Percentiles rank a stretch among this genome's conserved stretches.
phyloP scores from a whole-genome alignment of 2,888 invertebrate species.

The Steinernema scapterisci region DNA sequence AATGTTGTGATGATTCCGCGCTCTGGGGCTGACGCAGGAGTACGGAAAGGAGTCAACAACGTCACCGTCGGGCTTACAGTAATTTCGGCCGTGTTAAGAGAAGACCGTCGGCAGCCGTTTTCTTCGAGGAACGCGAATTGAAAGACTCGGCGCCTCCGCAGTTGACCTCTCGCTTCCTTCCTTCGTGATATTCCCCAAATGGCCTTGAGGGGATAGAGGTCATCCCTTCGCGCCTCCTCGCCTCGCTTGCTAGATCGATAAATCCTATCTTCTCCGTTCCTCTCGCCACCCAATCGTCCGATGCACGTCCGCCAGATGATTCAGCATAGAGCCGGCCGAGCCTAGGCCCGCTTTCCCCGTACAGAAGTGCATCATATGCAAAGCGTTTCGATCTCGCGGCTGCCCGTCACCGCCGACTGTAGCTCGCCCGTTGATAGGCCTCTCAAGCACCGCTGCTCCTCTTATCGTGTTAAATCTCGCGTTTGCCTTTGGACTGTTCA shows the following conservation, averaged over 20 bases:
- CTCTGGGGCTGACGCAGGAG: no score
- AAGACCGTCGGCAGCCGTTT: not conserved
- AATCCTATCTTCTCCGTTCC: not conserved
- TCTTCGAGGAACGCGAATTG: not conserved
- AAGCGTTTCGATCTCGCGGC: not conserved
- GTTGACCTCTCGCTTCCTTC: not conserved
- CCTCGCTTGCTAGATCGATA: constrained; percentile 6
- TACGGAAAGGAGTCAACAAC: no score
- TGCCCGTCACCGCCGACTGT: not conserved
- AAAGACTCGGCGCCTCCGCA: not conserved
- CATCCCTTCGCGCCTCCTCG: not conserved
- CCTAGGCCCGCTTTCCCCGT: not conserved
- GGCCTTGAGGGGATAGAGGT: constrained; percentile 25
- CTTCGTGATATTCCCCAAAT: not conserved
- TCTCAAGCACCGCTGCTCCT: not conserved
- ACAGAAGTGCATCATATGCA: constrained; percentile 11
- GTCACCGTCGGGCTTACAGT: not conserved
- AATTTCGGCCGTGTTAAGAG: not conserved
- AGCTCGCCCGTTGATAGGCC: not conserved
- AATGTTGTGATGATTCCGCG: no score
- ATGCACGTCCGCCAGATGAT: constrained; percentile 8
- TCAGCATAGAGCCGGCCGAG: not conserved
- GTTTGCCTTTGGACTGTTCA: not conserved
- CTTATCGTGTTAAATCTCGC: constrained; percentile 5
- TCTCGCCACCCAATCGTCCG: not conserved